phyloP scores from a whole-genome alignment of 2,797 vertebrate species.

The Eulemur coronatus region DNA sequence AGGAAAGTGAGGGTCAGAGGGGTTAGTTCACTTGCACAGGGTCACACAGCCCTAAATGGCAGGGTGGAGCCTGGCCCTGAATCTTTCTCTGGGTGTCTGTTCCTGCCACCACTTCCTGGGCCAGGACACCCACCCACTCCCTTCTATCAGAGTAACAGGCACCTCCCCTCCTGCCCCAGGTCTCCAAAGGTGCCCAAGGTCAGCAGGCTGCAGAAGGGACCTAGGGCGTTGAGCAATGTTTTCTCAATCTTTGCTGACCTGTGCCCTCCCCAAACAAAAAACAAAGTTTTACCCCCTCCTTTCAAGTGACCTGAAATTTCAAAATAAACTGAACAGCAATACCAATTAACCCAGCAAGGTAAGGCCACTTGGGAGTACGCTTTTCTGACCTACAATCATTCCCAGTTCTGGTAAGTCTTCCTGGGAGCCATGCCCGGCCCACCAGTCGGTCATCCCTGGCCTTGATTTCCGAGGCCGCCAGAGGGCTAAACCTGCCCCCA shows the following conservation, averaged over 20 bases:
- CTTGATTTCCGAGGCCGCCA: background rate
- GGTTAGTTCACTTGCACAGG: background rate
- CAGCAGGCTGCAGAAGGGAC: background rate
- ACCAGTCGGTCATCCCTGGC: background rate
- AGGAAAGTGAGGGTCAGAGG: background rate
- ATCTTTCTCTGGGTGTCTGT: rapidly evolving
- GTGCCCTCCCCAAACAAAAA: background rate
- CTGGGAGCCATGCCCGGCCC: rapidly evolving
- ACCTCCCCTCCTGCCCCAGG: rapidly evolving
- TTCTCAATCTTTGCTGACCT: background rate
- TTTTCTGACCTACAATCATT: background rate
- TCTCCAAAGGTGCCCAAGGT: background rate
- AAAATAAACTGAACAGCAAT: background rate
- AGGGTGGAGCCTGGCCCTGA: background rate
- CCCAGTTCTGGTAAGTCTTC: background rate
- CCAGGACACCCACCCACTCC: background rate
- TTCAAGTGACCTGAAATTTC: background rate
- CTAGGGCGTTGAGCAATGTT: rapidly evolving
- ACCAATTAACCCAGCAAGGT: background rate
- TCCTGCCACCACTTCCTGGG: background rate
- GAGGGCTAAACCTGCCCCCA: background rate
- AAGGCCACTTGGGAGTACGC: background rate
- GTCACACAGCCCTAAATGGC: background rate
- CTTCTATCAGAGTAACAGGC: background rate
- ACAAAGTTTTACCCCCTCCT: background rate